Base-by-base conservation (phyloP, 2,113 vertebrate genomes). In the Hypomesus transpacificus region DNA sequence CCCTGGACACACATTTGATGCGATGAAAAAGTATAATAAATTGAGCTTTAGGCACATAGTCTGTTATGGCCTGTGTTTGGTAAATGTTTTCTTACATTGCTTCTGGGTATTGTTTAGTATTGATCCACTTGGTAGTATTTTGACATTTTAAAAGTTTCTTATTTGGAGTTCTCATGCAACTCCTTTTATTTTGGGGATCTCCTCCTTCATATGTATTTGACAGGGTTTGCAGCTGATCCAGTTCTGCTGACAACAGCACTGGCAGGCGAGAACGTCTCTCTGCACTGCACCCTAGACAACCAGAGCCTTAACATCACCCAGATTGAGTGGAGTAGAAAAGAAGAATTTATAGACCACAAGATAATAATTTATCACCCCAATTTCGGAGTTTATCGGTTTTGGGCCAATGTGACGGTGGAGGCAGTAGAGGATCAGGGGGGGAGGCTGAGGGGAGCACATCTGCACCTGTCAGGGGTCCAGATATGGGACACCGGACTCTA, bases 301-400 rank as follows among this genome's bases (percentile, higher is more conserved):
- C 0, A 3, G 1, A 0, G 52, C 14, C 0, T 1, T 13, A 24
- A 1, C 1, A 24, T 90, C 13, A 20, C 71, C 62, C 80, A 60
- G 0, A 50, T 77, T 4, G 88, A 91, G 75, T 93, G 90, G 91
- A n/a, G 0, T 4, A 87, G 80, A 69, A 34, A 54, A 39, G 66
- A 14, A 53, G 56, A 56, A 2, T 4, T 2, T 3, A 9, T 13
- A 17, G 56, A 77, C 0, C 1, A 59, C 22, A 76, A 80, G 76
- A 58, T 91, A 64, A 80, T 58, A 13, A 1, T 90, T 28, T 75
- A 76, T 66, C 63, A 18, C 64, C 28, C 18, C 0, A 0, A 0
- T 0, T 0, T 0, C 0, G 63, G 73, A 28, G 69, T 0, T 8
- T 0, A 64, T 4, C 0, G 0, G 0, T 22, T 57, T 3, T 56